Evolutionary conservation across 1,140 invertebrate genomes (phyloP).

Genomic region (Pseudobourletiella spinata): DNA sequence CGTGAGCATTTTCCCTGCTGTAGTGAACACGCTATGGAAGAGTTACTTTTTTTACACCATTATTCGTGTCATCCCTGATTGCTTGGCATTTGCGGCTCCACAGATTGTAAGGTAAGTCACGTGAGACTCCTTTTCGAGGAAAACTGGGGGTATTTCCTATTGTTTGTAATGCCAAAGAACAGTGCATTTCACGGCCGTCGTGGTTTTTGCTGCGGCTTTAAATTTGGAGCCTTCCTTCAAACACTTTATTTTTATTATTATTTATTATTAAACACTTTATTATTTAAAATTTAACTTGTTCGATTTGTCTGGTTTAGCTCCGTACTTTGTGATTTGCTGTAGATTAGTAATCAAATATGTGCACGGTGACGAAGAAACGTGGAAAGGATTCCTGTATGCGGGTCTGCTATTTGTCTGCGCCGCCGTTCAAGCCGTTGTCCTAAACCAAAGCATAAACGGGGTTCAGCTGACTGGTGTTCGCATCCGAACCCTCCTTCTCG

Average conservation of each 20-base stretch:
- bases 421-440: conserved; percentile 74
- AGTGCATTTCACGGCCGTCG: too few species aligned
- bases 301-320: too few species aligned
- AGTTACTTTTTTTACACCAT: neutral
- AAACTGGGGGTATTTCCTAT: neutral
- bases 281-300: neutral
- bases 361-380: conserved; percentile 51
- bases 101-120: conserved; percentile 41
- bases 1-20: conserved; percentile 31
- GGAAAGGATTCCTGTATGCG: conserved; percentile 82
- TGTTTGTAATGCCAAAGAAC: neutral
- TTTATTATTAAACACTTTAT: neutral
- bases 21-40: neutral
- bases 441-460: conserved; percentile 77
- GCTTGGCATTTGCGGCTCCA: conserved; percentile 52
- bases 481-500: conserved; percentile 81
- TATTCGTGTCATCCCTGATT: conserved; percentile 43
- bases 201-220: too few species aligned
- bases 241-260: neutral
- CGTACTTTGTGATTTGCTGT: conserved; percentile 40
- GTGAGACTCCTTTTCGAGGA: neutral
- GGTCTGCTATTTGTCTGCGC: conserved; percentile 65
- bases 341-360: conserved; percentile 63
- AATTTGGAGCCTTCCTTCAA: too few species aligned
- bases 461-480: conserved; percentile 87